Percentiles rank a stretch among this genome's conserved stretches.
These are phyloP conservation scores for Climacteris rufus DNA, from an alignment of 2,113 vertebrate species.

Conservation along the genomic window DNA sequence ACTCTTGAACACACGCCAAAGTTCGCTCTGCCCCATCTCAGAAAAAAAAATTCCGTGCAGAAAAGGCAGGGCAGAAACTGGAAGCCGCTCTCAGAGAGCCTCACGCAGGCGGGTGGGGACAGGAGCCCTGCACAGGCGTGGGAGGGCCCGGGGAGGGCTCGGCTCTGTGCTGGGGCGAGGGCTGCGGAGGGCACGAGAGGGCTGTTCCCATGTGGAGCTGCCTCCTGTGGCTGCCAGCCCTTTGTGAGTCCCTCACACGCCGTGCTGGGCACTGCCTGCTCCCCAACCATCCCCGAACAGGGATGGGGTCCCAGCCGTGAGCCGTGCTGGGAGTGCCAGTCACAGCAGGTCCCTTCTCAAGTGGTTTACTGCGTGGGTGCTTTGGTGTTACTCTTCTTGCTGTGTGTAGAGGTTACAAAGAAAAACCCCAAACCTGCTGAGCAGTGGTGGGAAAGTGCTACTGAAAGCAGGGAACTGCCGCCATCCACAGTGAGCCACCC, in stretches of 20 bases:
- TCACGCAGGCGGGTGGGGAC: not conserved
- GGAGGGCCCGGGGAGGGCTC: not conserved
- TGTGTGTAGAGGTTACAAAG: not conserved
- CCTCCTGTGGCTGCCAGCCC: not conserved
- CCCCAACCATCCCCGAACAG: not conserved
- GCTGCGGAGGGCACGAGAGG: not conserved
- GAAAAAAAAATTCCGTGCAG: not conserved
- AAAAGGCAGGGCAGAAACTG: not conserved
- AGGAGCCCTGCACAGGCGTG: not conserved
- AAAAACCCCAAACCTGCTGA: not conserved
- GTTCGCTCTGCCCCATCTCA: not conserved
- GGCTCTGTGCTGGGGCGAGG: not conserved
- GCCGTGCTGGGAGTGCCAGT: fast-evolving
- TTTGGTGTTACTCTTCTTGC: not conserved
- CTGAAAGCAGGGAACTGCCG: not conserved
- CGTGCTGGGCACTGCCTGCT: not conserved
- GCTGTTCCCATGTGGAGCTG: not conserved
- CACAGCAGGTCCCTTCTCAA: not conserved
- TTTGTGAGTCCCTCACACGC: fast-evolving
- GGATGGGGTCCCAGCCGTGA: not conserved
- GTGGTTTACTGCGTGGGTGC: not conserved
- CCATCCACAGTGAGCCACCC: not conserved
- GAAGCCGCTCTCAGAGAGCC: not conserved
- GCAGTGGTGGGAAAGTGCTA: not conserved
- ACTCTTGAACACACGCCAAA: not conserved